Evolutionary conservation across 2,888 invertebrate genomes (phyloP).

Genomic region (Rhopalosiphum nymphaeae): DNA sequence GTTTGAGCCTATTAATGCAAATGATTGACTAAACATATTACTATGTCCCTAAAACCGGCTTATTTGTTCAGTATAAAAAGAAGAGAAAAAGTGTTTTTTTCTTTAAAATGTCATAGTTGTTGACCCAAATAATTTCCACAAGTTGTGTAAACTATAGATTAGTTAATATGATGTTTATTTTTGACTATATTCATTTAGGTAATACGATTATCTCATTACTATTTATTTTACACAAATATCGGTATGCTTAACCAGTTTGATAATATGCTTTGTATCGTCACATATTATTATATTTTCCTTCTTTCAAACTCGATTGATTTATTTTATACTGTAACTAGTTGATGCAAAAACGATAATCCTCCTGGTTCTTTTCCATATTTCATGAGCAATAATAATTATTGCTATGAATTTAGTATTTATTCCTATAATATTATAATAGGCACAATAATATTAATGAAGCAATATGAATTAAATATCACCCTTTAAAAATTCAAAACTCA

Average conservation of each 20-base stretch:
- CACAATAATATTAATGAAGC: not conserved
- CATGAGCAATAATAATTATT: not conserved
- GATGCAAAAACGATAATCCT: not conserved
- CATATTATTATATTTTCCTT: not conserved
- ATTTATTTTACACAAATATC: not conserved
- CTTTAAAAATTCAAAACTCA: not conserved
- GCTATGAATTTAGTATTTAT: not conserved
- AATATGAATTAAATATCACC: not conserved
- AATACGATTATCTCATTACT: not conserved
- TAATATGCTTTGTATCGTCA: not conserved
- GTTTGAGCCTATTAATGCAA: not conserved
- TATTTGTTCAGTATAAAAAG: not conserved
- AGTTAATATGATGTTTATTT: not conserved
- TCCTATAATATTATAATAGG: not conserved
- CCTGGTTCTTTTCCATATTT: not conserved
- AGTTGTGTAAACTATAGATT: conserved; percentile 5
- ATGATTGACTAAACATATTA: not conserved
- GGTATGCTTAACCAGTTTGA: not conserved
- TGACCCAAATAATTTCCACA: not conserved
- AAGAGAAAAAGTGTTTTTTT: not conserved
- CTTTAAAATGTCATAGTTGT: conserved; percentile 5
- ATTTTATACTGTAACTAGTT: not conserved
- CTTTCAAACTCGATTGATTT: not conserved
- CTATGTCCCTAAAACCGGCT: conserved; percentile 7
- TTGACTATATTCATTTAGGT: not conserved